Evolutionary conservation across 2,797 vertebrate genomes (phyloP), one percentile per base, ranked within the genome.

Genomic region (Enteromius trimaculatus): DNA sequence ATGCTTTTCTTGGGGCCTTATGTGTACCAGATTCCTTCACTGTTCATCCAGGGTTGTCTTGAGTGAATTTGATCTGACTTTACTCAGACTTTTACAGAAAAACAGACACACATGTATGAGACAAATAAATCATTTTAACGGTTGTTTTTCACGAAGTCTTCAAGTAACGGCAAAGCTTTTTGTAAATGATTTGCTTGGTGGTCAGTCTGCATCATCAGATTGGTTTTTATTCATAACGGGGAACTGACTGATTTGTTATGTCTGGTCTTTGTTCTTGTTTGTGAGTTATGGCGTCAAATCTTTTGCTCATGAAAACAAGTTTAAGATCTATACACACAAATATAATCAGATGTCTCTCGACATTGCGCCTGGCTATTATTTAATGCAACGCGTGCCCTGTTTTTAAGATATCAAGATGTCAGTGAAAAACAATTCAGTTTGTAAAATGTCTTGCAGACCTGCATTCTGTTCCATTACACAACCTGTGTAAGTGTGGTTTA

Each of bases 221-320:
- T 80, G 34, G 17, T 60, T 47, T 71, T 60, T 60, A 71, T 29
- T 47, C 69, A 70, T 14, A 66, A 58, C 10, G n/a, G 23, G n/a
- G 34, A 42, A 26, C 74, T 39, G 21, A 21, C 53, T 64, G 68
- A 74, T 81, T 81, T 81, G 76, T 64, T 77, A 21, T 77, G 58
- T 81, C 42, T 23, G 19, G 14, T 47, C 29, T 74, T 81, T 64
- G 39, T 64, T 72, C 68, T 81, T 81, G 39, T 72, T 72, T 72
- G 80, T 34, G 58, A 37, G 29, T 14, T 37, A 31, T 34, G 39
- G 19, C 2, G 0, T 68, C 26, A 42, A 10, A 39, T 60, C 7
- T 55, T n/a, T 39, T 4, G 37, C n/a, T 3, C 19, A 42, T 77
- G 39, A 44, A 62, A 19, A 44, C n/a, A 64, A 47, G 37, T 37